Evolutionary conservation across 1,140 invertebrate genomes (phyloP).

Genomic region (Eumeta japonica): DNA sequence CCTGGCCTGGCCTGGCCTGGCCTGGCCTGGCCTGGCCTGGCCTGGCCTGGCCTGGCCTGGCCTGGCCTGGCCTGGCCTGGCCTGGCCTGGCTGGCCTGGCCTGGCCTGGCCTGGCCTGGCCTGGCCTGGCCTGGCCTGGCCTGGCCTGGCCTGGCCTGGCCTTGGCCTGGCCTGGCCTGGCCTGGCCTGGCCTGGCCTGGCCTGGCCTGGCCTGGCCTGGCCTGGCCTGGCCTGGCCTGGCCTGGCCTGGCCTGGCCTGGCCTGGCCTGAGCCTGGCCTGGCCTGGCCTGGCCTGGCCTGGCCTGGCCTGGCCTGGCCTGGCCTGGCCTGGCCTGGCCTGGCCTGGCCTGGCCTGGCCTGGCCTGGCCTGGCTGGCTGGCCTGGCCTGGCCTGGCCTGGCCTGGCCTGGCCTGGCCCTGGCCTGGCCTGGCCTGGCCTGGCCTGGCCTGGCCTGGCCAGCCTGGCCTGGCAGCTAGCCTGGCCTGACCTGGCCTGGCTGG

Average conservation of each 20-base stretch:
- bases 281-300: constrained; percentile 1
- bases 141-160: no score
- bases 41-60: constrained; percentile 1
- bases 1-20: constrained; percentile 5
- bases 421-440: constrained; percentile 1
- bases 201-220: constrained; percentile 1
- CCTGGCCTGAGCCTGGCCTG: background rate
- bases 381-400: no score
- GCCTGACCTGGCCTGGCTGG: no score
- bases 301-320: constrained; percentile 2
- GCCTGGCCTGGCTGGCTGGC: no score
- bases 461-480: background rate
- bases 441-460: background rate
- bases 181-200: constrained; percentile 1
- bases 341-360: constrained; percentile 1
- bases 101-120: constrained; percentile 1
- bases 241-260: constrained; percentile 1
- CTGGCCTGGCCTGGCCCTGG: no score
- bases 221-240: constrained; percentile 1
- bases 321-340: constrained; percentile 2
- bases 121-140: constrained; percentile 14
- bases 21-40: constrained; percentile 8
- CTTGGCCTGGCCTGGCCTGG: background rate
- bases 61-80: constrained; percentile 1
- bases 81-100: no score